Evolutionary conservation across 2,797 vertebrate genomes (phyloP), one percentile per base, ranked within the genome.

Genomic region (Valencia hispanica): DNA sequence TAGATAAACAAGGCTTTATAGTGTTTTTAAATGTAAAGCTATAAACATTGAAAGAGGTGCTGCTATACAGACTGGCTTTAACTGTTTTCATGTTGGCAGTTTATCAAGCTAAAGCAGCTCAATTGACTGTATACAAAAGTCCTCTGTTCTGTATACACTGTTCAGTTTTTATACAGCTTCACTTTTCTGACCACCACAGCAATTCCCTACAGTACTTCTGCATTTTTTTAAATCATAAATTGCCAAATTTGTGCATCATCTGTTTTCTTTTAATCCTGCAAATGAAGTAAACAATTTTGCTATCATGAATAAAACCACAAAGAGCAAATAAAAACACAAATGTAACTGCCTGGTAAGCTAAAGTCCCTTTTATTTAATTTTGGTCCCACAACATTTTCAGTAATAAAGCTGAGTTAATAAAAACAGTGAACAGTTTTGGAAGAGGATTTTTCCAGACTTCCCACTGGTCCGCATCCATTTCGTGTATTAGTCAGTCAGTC

Each of bases 401-500:
- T 32, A 34, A 18, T 34, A 25, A 43, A 51, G 30, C 51, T 12
- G 36, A 72, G 51, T 55, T 39, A 41, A 41, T 41, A 18, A n/a
- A 68, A 68, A 27, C 12, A 34, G 32, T 4, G 0, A 25, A 70
- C 32, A 45, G n/a, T 32, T 32, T 14, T 32, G 20, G 17, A 47
- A n/a, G 25, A 30, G 3, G 27, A 47, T 25, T 59, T 59, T 68
- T 34, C 68, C 30, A 69, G 36, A 43, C 84, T 68, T 82, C 41
- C 20, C 5, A 27, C 50, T 75, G 77, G 73, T 76, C 20, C 2
- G 34, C 30, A 5, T 86, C 84, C 78, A 80, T 79, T 68, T 63
- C 4, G 32, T 30, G 75, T 36, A 71, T 73, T 74, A 70, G 77
- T 89, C 83, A 88, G 36, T 87, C 81, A 48, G 77, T 72, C 22